phyloP scores from a whole-genome alignment of 2,888 invertebrate species.

The Dioctria linearis region DNA sequence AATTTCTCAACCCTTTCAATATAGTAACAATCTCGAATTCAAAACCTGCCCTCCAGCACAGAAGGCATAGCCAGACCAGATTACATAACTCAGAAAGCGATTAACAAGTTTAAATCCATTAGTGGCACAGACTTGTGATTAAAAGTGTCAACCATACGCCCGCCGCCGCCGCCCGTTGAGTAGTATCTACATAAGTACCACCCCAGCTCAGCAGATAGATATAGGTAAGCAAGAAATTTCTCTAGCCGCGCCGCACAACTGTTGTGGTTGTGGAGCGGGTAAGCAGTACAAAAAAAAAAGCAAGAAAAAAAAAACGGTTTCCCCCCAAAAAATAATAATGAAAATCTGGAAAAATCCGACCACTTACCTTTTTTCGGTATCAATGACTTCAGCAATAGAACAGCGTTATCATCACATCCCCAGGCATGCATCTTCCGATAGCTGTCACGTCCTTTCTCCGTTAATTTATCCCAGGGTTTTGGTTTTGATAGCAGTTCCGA shows the following conservation, averaged over 20 bases:
- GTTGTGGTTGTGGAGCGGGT: neutral
- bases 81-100: conserved; percentile 1
- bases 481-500: conserved; percentile 98
- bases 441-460: conserved; percentile 99
- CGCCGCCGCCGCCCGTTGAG: too few species aligned
- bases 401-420: conserved; percentile 98
- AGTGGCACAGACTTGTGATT: conserved; percentile 14
- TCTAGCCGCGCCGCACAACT: neutral
- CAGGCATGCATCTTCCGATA: conserved; percentile 99
- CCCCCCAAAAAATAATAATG: conserved; percentile 1
- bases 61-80: neutral
- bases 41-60: too few species aligned
- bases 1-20: too few species aligned
- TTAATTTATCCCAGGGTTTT: conserved; percentile 99
- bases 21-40: too few species aligned
- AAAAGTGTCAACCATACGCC: neutral
- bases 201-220: too few species aligned
- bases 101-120: conserved; percentile 15
- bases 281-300: too few species aligned
- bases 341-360: conserved; percentile 46
- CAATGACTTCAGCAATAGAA: conserved; percentile 96
- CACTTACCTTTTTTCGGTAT: conserved; percentile 97
- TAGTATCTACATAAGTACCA: too few species aligned
- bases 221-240: too few species aligned
- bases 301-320: neutral